Base-by-base conservation (phyloP, 2,797 vertebrate genomes). In the Dryobates pubescens region DNA sequence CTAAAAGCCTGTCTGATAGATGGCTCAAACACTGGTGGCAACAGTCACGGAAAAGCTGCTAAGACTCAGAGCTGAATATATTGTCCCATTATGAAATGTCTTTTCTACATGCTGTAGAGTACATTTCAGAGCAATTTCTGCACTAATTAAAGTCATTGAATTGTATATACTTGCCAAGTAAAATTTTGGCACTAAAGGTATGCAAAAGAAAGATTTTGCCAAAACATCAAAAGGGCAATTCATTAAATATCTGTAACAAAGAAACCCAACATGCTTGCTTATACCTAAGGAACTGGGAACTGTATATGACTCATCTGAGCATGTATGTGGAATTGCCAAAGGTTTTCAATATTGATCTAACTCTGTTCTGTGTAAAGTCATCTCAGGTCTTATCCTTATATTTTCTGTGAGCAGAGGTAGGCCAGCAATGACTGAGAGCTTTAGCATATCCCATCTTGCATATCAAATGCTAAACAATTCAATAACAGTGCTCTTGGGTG, bases 401-500 rank as follows among this genome's bases (percentile, higher is more conserved):
- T 88, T 27, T 53, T 45, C 43, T 58, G 49, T 43, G 62, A 93
- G 83, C 24, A 86, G 56, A 86, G 56, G 19, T 54, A 78, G 58
- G 56, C 14, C 73, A 92, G 59, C 38, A 87, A 23, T 7, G 59
- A 26, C 47, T 59, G 68, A 91, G 79, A 78, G 34, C 41, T 82
- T 91, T 32, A 74, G 68, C 82, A 73, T 89, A 78, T 78, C 90
- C 78, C 85, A 67, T 23, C 54, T 57, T 82, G 78, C 59, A 77
- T 89, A 85, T 94, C 93, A 88, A 93, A 90, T 83, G 51, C 58
- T 91, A 64, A 88, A 76, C 41, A 71, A 85, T 89, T 90, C 81
- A 90, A 17, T 91, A 92, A 85, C 47, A 56, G 23, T 69, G 23
- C 81, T 86, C 91, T 91, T 79, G 81, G 81, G 84, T 54, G 74